Conservation (phyloP, 1,140 invertebrate genomes). For the Panagrolaimus sp. region DNA sequence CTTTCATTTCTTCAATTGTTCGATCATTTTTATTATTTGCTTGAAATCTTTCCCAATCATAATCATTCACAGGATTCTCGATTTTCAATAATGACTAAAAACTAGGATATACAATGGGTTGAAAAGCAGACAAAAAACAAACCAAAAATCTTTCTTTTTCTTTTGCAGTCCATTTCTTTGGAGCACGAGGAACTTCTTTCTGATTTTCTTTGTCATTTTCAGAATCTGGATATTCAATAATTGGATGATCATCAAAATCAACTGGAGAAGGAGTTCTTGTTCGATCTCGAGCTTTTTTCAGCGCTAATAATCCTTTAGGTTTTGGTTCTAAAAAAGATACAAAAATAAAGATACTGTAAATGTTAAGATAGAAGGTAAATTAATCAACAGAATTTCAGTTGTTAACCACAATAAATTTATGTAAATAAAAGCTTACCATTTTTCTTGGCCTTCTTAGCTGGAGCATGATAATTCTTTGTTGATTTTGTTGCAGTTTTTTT, state of each 20-base stretch:
- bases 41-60: conserved; percentile 6
- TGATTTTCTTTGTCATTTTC: background rate
- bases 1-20: too few species aligned
- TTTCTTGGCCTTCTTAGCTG: background rate
- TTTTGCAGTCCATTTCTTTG: conserved; percentile 12
- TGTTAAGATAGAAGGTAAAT: too few species aligned
- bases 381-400: background rate
- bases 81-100: background rate
- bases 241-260: background rate
- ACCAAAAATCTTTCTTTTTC: background rate
- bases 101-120: background rate
- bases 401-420: background rate
- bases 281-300: background rate
- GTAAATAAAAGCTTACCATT: background rate
- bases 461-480: too few species aligned
- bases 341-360: too few species aligned
- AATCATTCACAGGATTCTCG: background rate
- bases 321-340: too few species aligned
- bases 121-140: background rate
- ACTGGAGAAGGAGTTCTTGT: background rate
- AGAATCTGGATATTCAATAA: background rate
- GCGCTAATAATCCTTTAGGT: background rate
- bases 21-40: too few species aligned
- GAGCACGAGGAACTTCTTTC: background rate
- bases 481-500: too few species aligned